Percentiles rank a stretch among this genome's conserved stretches.
Evolutionary conservation across 2,888 invertebrate species (phyloP).

Genomic region (Coronaproctus castanopsis): DNA sequence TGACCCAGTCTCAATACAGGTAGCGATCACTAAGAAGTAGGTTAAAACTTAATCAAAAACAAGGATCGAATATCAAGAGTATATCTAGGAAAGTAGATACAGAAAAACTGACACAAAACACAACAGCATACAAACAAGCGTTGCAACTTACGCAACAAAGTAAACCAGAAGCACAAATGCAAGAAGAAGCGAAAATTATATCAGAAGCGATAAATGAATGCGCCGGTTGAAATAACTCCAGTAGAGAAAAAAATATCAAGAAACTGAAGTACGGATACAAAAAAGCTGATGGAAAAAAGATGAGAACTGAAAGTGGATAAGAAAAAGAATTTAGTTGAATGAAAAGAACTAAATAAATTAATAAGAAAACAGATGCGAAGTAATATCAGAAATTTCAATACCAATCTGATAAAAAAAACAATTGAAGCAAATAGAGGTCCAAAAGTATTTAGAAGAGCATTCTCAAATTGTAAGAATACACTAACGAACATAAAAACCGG

Average conservation of each 20-base stretch:
- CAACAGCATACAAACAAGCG: no score
- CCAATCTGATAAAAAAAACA: background rate
- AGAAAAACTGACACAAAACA: no score
- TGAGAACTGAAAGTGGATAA: background rate
- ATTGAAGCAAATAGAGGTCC: background rate
- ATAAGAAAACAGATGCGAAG: background rate
- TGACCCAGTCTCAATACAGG: no score
- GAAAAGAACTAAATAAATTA: background rate
- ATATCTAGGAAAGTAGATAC: no score
- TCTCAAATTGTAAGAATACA: background rate
- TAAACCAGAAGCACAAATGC: background rate
- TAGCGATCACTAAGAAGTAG: no score
- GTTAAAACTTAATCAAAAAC: no score
- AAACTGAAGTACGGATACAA: background rate
- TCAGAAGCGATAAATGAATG: background rate
- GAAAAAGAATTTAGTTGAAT: background rate
- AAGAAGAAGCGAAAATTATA: no score
- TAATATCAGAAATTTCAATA: background rate
- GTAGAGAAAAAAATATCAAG: background rate
- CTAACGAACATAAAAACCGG: background rate
- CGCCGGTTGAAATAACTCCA: background rate
- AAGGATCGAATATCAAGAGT: no score
- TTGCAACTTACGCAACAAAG: background rate
- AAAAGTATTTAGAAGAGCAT: background rate
- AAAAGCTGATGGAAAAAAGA: background rate